Evolutionary conservation across 2,113 vertebrate species (phyloP), one percentile per base, ranked within the genome.

Genomic region (Manacus vitellinus): DNA sequence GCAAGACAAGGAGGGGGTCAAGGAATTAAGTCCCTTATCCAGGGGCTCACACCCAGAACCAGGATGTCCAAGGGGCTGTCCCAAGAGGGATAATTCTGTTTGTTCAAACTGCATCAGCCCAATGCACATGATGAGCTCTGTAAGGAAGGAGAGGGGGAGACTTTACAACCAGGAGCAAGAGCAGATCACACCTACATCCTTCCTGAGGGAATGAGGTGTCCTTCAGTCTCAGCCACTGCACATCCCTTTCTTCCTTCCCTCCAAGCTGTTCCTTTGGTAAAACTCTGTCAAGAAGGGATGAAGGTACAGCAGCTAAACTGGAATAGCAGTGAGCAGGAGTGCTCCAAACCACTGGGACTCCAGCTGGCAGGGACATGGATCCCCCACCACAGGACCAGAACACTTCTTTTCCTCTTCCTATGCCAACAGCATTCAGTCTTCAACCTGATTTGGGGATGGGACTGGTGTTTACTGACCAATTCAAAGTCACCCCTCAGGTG

Each of bases 301-400:
- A 72, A n/a, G 44, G 35, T 2, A 0, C 6, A 85, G 13, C 44
- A 70, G 44, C 11, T 47, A 11, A 71, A 28, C 33, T 14, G 16
- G 21, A 55, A 59, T 0, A 61, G 52, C 44, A 65, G 62, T 0
- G 10, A 89, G 44, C 47, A 88, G 62, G 43, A 63, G 12, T 13
- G 44, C 55, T 67, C 6, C 68, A 66, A 19, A 35, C 22, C 47
- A 6, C 0, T 3, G 39, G 33, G 4, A 47, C 33, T 41, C 28
- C 13, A 4, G 0, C 4, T 2, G 1, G 11, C 23, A 75, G 54
- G 31, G 21, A 13, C 24, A 46, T 0, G 0, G 14, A 67, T 35
- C 21, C 14, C 24, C 1, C 51, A 47, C 46, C 44, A 25, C 6
- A 4, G 61, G 19, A 28, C 9, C 61, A 59, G 56, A 39, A 72